Conservation (phyloP, 2,113 vertebrate species). For the Isurus oxyrinchus region DNA sequence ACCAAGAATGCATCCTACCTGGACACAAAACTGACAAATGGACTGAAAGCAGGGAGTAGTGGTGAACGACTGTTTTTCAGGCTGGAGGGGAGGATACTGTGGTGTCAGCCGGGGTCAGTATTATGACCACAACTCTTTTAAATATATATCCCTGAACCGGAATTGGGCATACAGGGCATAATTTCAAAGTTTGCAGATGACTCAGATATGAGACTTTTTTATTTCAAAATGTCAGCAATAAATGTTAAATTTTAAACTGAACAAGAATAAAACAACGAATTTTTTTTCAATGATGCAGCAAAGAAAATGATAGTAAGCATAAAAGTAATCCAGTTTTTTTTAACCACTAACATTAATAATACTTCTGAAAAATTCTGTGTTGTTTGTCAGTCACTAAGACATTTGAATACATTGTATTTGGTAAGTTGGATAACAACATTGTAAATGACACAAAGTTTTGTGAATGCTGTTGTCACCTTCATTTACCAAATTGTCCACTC, state of each 20-base stretch:
- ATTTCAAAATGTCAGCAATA: not conserved
- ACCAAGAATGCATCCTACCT: no score
- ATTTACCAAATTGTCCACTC: not conserved
- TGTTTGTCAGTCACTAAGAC: not conserved
- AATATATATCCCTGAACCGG: not conserved
- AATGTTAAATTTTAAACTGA: not conserved
- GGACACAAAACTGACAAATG: not conserved
- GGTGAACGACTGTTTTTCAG: not conserved
- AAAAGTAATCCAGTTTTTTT: not conserved
- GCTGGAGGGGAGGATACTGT: not conserved
- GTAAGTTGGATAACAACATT: not conserved
- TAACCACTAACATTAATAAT: not conserved
- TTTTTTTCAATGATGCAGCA: not conserved
- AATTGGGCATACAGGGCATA: not conserved
- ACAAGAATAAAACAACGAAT: not conserved
- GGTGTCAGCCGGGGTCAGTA: not conserved
- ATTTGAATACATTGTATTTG: not conserved
- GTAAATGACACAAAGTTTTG: constrained; percentile 33
- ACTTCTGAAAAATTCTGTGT: not conserved
- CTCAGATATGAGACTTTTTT: not conserved
- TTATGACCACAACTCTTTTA: not conserved
- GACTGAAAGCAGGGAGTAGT: not conserved
- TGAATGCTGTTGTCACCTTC: constrained; percentile 33
- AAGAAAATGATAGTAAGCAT: not conserved
- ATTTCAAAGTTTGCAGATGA: not conserved